Base-by-base conservation (phyloP, 2,888 invertebrate species). In the Clanis bilineata region DNA sequence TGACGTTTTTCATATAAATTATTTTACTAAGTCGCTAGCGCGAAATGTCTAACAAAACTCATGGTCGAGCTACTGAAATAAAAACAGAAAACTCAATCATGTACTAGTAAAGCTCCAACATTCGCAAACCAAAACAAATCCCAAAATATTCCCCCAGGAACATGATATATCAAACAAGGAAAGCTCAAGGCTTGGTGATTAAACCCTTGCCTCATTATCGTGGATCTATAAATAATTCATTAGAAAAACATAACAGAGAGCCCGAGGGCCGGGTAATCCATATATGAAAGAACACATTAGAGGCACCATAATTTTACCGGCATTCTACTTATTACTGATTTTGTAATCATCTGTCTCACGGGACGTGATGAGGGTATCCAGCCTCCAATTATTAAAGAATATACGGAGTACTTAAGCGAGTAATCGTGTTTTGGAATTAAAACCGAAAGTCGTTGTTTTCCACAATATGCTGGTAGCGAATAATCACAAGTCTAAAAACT, bases 151-250 rank as follows among this genome's bases (percentile, higher is more conserved):
- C 51, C 32, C 32, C 0, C 18, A 51, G 51, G 32, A 32, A 47
- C 51, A 32, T 15, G 28, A 51, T 51, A 51, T 51, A 51, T 51
- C 51, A 51, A 25, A 45, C 25, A 45, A 32, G 32, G 51, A 51
- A 51, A 51, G 32, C 51, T 18, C 51, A 51, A 18, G 28, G 51
- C 10, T 18, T 44, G 12, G 22, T 32, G 51, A 51, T 51, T 51
- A 57, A 43, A 57, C 56, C 56, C 56, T 57, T 43, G 43, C 28
- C 56, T 57, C 43, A 28, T 57, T 57, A 57, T 43, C 56, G 43
- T 25, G 41, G 25, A 56, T 43, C 43, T 28, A 57, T 57, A 57
- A 57, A 57, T 57, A 57, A 57, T 57, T 57, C 56, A 57, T 57
- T 57, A 41, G 43, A 41, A 57, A 43, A 57, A 56, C 38, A 56